phyloP scores from a whole-genome alignment of 2,113 vertebrate genomes.

The Mesoclemmys tuberculata region DNA sequence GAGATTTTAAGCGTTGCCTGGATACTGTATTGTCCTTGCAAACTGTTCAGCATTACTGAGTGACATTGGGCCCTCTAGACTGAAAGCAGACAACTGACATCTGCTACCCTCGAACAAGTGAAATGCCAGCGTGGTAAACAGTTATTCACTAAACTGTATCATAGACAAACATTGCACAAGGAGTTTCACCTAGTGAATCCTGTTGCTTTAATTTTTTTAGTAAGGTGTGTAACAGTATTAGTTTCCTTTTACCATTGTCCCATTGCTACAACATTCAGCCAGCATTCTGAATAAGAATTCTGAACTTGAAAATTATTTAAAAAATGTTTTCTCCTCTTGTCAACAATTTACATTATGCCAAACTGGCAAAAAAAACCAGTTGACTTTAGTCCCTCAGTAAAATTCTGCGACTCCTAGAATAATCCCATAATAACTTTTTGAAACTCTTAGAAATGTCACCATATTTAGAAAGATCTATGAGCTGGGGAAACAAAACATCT shows the following conservation, averaged over 20 bases:
- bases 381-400: not conserved
- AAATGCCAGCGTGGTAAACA: fast-evolving
- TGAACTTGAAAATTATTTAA: constrained; percentile 12
- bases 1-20: not conserved
- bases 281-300: not conserved
- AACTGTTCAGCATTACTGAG: fast-evolving
- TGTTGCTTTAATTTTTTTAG: not conserved
- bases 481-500: constrained; percentile 48
- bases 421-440: constrained; percentile 23
- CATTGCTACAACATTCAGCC: fast-evolving
- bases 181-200: not conserved
- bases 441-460: constrained; percentile 53
- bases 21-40: not conserved
- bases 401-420: constrained; percentile 1
- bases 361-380: not conserved
- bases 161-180: fast-evolving
- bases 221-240: not conserved
- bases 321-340: not conserved
- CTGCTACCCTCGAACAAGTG: not conserved
- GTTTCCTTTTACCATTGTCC: not conserved
- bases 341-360: constrained; percentile 5
- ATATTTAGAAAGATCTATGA: constrained; percentile 59
- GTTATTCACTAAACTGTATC: fast-evolving
- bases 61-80: not conserved
- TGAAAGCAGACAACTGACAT: not conserved